Percentiles rank a stretch among this genome's conserved stretches.
Conservation (phyloP, 92 coral and sea anemone genomes). For the Hydrozoanthus gracilis region DNA sequence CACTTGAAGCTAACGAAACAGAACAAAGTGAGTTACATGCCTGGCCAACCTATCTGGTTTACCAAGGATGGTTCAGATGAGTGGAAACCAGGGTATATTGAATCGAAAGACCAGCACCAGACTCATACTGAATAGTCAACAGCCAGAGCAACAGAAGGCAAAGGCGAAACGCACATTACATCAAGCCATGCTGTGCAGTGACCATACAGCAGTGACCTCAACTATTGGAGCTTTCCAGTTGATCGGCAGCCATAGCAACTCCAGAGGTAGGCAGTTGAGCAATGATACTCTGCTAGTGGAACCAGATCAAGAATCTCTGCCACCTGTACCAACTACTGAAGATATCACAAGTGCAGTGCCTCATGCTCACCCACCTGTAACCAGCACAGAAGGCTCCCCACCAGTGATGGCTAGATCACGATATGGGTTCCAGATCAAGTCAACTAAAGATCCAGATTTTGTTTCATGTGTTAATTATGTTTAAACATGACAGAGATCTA, state of each 20-base stretch:
- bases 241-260: neutral
- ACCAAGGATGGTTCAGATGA: conserved; percentile 67
- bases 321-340: conserved; percentile 4
- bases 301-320: neutral
- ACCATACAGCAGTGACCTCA: conserved; percentile 47
- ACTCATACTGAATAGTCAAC: conserved; percentile 41
- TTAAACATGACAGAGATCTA: neutral
- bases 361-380: conserved; percentile 7
- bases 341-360: conserved; percentile 26
- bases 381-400: conserved; percentile 47
- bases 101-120: no score
- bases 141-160: neutral
- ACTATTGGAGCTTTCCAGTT: neutral
- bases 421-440: conserved; percentile 58
- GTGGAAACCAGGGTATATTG: neutral
- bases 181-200: conserved; percentile 14
- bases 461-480: conserved; percentile 25
- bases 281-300: neutral
- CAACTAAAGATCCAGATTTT: conserved; percentile 62
- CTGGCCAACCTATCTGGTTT: conserved; percentile 63
- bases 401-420: conserved; percentile 54
- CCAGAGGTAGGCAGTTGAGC: conserved; percentile 29
- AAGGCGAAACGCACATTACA: conserved; percentile 39
- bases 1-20: conserved; percentile 66
- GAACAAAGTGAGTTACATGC: conserved; percentile 54